Evolutionary conservation across 2,113 vertebrate species (phyloP).

Genomic region (Periophthalmus modestus): DNA sequence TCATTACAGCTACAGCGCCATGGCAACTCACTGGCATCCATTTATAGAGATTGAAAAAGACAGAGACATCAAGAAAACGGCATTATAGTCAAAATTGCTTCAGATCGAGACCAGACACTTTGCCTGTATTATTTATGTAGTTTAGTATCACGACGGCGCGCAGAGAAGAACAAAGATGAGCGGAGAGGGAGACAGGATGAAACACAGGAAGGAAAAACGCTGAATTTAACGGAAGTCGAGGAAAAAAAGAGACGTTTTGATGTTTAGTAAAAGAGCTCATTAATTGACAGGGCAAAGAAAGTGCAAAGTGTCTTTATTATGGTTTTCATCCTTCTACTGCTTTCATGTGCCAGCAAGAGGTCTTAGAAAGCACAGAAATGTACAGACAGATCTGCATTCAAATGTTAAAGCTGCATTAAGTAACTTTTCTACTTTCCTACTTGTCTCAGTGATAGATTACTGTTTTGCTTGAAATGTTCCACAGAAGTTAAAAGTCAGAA

Average conservation of each 20-base stretch:
- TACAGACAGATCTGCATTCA: not conserved
- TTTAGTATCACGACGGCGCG: slow-evolving; percentile 3
- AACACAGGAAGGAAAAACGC: not conserved
- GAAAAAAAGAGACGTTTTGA: slow-evolving; percentile 20
- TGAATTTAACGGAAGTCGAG: slow-evolving; percentile 1
- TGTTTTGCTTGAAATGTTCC: too few relatives aligned
- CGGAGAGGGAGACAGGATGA: slow-evolving; percentile 3
- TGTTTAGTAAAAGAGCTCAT: slow-evolving; percentile 39
- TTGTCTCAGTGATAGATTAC: too few relatives aligned
- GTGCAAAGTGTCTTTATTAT: not conserved
- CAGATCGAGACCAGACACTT: not conserved
- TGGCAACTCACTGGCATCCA: slow-evolving; percentile 17
- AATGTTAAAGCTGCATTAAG: not conserved
- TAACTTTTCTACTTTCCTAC: too few relatives aligned
- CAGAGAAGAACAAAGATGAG: slow-evolving; percentile 20
- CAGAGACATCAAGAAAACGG: slow-evolving; percentile 6
- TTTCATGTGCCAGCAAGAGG: not conserved
- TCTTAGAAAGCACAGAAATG: not conserved
- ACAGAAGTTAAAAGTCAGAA: too few relatives aligned
- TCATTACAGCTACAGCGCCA: not conserved
- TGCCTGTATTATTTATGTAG: slow-evolving; percentile 38
- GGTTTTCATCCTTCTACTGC: not conserved
- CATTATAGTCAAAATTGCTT: slow-evolving; percentile 17
- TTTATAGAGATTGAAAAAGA: slow-evolving; percentile 23
- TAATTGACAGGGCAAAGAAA: slow-evolving; percentile 22